Evolutionary conservation across 2,888 invertebrate genomes (phyloP), one percentile per base, ranked within the genome.

Genomic region (Troilus luridus): DNA sequence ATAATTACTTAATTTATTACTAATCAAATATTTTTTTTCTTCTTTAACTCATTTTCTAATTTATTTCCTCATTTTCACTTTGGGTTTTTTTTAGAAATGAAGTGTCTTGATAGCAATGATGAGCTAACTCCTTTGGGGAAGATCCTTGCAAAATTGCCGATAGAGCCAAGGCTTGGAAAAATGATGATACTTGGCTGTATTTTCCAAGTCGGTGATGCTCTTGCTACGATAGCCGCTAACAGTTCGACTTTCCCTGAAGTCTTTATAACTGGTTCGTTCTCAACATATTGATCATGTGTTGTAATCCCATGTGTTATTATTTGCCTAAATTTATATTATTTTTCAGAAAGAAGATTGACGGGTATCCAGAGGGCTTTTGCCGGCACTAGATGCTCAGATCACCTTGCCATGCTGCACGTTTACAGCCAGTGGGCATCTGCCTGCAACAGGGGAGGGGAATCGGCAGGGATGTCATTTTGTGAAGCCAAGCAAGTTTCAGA

Each of bases 141-240:
- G 92, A 98, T 99, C 92, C 95, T 99, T 14, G 99, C 99, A 10
- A 97, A 98, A 92, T 94, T 99, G 93, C 99, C 99, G 0, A 97
- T 99, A 92, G 99, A 99, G 93, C 99, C 99, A 0, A 96, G 98
- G 0, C 95, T 99, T 11, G 99, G 99, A 27, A 99, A 99, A 95
- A 99, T 98, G 98, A 99, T 99, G 98, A 97, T 99, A 62, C 95
- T 99, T 17, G 98, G 98, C n/a, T 97, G 97, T 93, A 96, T 98
- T 91, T 97, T 99, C 93, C 97, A 97, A 92, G 97, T 97, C 92
- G 98, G 98, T 0, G 99, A 99, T 94, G 97, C 99, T 0, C 95
- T 99, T 89, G 97, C 98, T 17, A 98, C 98, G 0, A 98, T 99
- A 96, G 98, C 99, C 0, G 98, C 99, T 21, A 98, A 98, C 94